These are phyloP conservation scores for Mythimna impura DNA, from an alignment of 2,888 invertebrate genomes.

Conservation along the genomic window DNA sequence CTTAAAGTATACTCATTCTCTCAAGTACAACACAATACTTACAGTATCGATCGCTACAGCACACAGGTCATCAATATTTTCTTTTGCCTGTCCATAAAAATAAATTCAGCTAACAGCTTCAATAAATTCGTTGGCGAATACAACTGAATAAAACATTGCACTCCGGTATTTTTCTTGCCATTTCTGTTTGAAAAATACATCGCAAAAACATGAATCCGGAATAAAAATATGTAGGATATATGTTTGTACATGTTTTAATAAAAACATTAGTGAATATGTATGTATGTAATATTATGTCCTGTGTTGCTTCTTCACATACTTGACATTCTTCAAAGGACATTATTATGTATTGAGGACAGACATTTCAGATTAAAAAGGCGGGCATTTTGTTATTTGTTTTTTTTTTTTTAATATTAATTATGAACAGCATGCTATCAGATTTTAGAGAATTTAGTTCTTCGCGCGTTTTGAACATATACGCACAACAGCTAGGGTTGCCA, in stretches of 20 bases:
- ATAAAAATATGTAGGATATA: conserved; percentile 23
- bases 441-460: too few species aligned
- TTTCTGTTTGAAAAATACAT: conserved; percentile 39
- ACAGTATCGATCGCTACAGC: conserved; percentile 6
- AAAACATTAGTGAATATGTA: conserved; percentile 35
- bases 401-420: too few species aligned
- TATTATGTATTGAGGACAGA: background rate
- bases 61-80: conserved; percentile 37
- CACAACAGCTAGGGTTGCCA: too few species aligned
- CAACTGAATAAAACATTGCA: conserved; percentile 55
- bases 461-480: too few species aligned
- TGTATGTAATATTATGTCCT: background rate
- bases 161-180: conserved; percentile 34
- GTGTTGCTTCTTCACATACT: background rate
- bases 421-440: too few species aligned
- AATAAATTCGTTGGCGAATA: conserved; percentile 47
- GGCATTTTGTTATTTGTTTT: background rate
- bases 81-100: conserved; percentile 34
- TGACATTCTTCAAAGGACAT: background rate
- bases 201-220: conserved; percentile 11
- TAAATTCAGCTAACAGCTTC: conserved; percentile 48
- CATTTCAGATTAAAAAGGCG: background rate
- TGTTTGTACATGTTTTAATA: conserved; percentile 19
- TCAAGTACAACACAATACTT: background rate
- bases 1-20: background rate